phyloP scores from a whole-genome alignment of 2,797 vertebrate genomes.

The Sorex maritimensis region DNA sequence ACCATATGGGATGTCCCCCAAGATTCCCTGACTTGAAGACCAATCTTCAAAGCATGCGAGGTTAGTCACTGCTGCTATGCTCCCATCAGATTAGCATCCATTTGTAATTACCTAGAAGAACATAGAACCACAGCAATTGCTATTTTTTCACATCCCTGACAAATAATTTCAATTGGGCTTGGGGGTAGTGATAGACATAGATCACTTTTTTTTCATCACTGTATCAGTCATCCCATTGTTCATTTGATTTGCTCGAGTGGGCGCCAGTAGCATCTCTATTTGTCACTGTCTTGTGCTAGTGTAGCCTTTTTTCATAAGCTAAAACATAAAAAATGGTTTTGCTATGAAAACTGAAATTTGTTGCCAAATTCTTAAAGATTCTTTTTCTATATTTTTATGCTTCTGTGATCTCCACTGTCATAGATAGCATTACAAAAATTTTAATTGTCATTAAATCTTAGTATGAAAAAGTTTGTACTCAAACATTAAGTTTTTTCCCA shows the following conservation, averaged over 20 bases:
- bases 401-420: not conserved
- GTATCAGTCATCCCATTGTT: too few species aligned
- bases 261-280: too few species aligned
- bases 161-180: constrained; percentile 27
- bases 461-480: not conserved
- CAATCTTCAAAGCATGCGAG: too few species aligned
- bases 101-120: not conserved
- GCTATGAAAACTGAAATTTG: constrained; percentile 26
- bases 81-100: not conserved
- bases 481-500: not conserved
- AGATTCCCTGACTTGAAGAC: not conserved
- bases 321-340: not conserved
- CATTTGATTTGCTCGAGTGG: too few species aligned
- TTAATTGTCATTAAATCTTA: not conserved
- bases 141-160: not conserved
- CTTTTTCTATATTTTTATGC: not conserved
- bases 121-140: not conserved
- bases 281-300: too few species aligned
- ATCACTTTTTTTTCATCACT: constrained; percentile 7
- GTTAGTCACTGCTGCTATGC: too few species aligned
- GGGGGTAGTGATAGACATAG: constrained; percentile 9
- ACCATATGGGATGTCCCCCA: constrained; percentile 37
- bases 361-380: constrained; percentile 36
- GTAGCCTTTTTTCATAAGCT: not conserved
- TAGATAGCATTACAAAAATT: not conserved